These are phyloP conservation scores for Bradypodion pumilum DNA, from an alignment of 2,797 vertebrate genomes.

Conservation along the genomic window DNA sequence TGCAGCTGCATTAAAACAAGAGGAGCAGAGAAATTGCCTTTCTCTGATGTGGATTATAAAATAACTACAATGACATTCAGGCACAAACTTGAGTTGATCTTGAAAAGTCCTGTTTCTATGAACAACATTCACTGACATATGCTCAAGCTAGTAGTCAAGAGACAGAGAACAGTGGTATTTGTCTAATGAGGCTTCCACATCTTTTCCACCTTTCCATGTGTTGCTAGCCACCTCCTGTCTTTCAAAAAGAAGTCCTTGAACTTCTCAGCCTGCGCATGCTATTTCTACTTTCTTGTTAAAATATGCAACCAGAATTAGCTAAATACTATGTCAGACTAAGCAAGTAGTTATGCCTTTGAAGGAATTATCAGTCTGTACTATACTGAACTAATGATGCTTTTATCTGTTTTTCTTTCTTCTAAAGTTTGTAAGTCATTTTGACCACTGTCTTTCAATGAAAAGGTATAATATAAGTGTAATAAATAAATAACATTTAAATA, in stretches of 20 bases:
- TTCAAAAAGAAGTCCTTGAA: background rate
- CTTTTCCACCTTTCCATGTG: background rate
- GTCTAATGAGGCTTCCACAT: background rate
- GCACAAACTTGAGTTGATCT: background rate
- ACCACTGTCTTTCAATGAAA: too few species aligned
- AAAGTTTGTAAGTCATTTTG: too few species aligned
- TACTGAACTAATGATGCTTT: background rate
- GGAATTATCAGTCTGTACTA: background rate
- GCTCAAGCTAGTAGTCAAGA: background rate
- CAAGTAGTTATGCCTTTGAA: background rate
- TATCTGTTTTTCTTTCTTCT: too few species aligned
- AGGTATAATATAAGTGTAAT: too few species aligned
- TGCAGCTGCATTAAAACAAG: constrained; percentile 41
- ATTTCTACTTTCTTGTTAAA: background rate
- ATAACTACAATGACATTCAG: constrained; percentile 3
- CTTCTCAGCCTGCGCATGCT: background rate
- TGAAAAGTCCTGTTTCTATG: constrained; percentile 17
- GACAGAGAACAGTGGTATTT: background rate
- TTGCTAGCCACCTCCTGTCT: background rate
- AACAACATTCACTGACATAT: background rate
- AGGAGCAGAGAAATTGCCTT: constrained; percentile 21
- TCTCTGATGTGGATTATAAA: constrained; percentile 34
- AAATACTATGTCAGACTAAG: background rate
- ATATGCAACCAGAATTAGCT: background rate
- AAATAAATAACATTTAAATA: too few species aligned